phyloP scores from a whole-genome alignment of 1,140 invertebrate genomes.

The Leucophenga varia region DNA sequence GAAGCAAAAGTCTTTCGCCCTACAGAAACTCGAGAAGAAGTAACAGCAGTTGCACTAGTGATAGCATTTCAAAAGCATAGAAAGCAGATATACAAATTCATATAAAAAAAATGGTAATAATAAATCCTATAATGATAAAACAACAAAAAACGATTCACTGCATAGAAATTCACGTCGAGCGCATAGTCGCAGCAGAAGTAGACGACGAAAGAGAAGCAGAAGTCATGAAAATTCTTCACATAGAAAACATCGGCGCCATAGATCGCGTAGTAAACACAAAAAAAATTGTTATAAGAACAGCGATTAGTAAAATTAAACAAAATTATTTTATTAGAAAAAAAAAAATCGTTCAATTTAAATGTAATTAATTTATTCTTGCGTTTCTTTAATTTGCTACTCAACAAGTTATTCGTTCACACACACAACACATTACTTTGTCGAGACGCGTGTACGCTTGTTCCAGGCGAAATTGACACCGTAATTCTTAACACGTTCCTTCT shows the following conservation, averaged over 20 bases:
- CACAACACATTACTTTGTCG: constrained; percentile 78
- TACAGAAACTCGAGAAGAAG: not conserved
- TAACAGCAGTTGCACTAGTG: not conserved
- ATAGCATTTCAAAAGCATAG: not conserved
- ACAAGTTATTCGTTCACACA: not conserved
- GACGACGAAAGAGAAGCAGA: not conserved
- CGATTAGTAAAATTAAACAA: not conserved
- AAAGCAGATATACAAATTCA: no score
- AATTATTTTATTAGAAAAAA: constrained; percentile 19
- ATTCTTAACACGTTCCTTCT: constrained; percentile 78
- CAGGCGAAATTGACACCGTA: constrained; percentile 96
- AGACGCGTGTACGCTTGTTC: constrained; percentile 91
- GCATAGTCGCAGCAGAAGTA: not conserved
- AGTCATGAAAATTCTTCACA: not conserved
- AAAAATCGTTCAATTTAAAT: constrained; percentile 4
- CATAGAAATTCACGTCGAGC: not conserved
- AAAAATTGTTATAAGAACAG: constrained; percentile 1
- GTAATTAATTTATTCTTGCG: not conserved
- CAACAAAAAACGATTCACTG: not conserved
- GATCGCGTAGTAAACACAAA: not conserved
- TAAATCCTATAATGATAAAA: not conserved
- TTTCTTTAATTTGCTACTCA: not conserved
- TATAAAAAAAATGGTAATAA: not conserved
- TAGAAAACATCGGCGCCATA: no score
- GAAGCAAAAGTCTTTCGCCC: no score